phyloP scores from a whole-genome alignment of 2,888 invertebrate genomes.

The Norana najaformis region DNA sequence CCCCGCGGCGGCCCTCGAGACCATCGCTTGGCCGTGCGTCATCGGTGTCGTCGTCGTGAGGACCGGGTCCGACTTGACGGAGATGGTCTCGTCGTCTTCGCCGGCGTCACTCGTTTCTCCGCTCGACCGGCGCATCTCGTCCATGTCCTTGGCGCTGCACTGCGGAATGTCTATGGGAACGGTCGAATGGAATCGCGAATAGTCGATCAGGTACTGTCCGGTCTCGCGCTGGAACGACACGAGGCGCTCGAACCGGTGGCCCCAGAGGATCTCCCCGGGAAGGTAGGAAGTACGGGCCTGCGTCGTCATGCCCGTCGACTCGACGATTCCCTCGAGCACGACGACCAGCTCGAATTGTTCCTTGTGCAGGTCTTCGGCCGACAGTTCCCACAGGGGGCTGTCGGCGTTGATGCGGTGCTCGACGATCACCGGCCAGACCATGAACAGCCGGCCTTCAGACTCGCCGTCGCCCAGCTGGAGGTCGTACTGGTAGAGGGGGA shows the following conservation, averaged over 20 bases:
- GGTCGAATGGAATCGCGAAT: conserved; percentile 61
- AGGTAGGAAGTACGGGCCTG: conserved; percentile 66
- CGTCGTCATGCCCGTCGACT: conserved; percentile 51
- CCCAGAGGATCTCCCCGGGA: conserved; percentile 63
- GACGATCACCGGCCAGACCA: conserved; percentile 96
- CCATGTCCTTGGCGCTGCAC: conserved; percentile 56
- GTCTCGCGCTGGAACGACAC: conserved; percentile 63
- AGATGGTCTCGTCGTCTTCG: conserved; percentile 20
- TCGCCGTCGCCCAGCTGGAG: conserved; percentile 82
- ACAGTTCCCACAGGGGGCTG: conserved; percentile 43
- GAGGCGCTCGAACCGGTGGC: conserved; percentile 61
- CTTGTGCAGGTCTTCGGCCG: conserved; percentile 38
- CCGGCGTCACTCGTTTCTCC: neutral
- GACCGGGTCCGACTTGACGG: conserved; percentile 28
- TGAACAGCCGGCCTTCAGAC: conserved; percentile 87
- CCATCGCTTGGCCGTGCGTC: neutral
- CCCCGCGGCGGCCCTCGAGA: neutral
- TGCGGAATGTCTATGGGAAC: conserved; percentile 57
- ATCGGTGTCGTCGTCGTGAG: neutral
- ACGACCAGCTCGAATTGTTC: conserved; percentile 44
- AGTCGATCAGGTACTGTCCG: conserved; percentile 62
- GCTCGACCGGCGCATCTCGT: neutral
- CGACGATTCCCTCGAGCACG: conserved; percentile 43
- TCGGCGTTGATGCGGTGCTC: conserved; percentile 63
- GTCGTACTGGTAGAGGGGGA: conserved; percentile 91